These are phyloP conservation scores for Tolypeutes matacus DNA, from an alignment of 2,797 vertebrate genomes.

Conservation along the genomic window DNA sequence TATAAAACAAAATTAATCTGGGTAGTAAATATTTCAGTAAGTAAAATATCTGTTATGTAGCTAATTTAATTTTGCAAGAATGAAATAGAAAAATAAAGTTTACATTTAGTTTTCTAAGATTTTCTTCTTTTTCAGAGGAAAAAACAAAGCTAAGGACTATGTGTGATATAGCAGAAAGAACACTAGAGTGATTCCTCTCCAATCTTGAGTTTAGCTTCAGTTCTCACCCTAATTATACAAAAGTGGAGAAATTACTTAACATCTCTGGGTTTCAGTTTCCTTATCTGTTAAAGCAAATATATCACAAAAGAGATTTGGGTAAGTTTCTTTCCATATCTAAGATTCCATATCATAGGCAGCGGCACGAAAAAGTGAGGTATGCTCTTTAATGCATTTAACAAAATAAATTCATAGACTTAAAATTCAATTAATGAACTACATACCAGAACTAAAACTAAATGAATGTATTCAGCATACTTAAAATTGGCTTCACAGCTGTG, in stretches of 20 bases:
- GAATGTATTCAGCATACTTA: not conserved
- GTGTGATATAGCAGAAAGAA: not conserved
- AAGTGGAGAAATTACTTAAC: not conserved
- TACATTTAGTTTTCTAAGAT: constrained; percentile 12
- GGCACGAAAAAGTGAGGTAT: constrained; percentile 9
- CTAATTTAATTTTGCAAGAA: constrained; percentile 42
- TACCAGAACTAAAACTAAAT: constrained; percentile 54
- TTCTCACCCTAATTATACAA: not conserved
- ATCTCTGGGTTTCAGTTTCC: constrained; percentile 4
- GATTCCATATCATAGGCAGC: not conserved
- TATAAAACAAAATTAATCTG: constrained; percentile 25
- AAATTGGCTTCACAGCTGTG: not conserved
- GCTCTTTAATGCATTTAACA: constrained; percentile 2
- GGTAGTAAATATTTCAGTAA: not conserved
- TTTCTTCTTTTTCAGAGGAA: not conserved
- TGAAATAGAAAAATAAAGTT: constrained; percentile 9
- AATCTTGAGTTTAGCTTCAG: not conserved
- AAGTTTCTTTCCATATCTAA: constrained; percentile 42
- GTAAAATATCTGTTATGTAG: not conserved
- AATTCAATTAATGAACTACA: not conserved
- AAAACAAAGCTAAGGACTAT: constrained; percentile 32
- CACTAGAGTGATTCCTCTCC: not conserved
- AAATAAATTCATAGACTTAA: constrained; percentile 27
- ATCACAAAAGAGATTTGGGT: constrained; percentile 28
- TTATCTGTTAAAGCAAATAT: constrained; percentile 54